Evolutionary conservation across 2,113 vertebrate species (phyloP).

Genomic region (Siniperca knerii): DNA sequence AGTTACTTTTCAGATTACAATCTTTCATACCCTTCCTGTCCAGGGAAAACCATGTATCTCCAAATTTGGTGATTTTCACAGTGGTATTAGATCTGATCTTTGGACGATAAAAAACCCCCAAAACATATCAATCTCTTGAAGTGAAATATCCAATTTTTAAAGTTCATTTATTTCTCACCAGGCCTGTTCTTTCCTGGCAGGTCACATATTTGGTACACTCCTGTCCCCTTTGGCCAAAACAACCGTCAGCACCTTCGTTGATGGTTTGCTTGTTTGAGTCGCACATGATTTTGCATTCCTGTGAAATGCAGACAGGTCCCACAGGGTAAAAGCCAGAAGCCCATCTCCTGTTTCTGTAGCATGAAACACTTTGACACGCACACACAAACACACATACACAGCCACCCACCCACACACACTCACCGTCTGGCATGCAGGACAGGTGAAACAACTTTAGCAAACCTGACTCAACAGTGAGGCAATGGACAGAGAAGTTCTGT

Average conservation of each 20-base stretch:
- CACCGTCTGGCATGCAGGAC: conserved; percentile 55
- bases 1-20: no score
- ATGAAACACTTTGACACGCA: conserved; percentile 36
- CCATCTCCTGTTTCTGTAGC: conserved; percentile 72
- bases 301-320: conserved; percentile 70
- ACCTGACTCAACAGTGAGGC: conserved; percentile 53
- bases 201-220: conserved; percentile 67
- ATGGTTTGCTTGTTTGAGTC: conserved; percentile 65
- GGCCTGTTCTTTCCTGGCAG: conserved; percentile 21
- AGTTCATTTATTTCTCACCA: conserved; percentile 43
- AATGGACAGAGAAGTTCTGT: conserved; percentile 10
- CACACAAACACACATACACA: conserved; percentile 16
- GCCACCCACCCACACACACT: conserved; percentile 2
- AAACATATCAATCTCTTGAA: background rate
- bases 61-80: no score
- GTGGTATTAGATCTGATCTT: background rate
- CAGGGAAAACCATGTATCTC: no score
- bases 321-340: conserved; percentile 66
- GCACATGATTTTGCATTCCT: conserved; percentile 73
- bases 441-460: conserved; percentile 61
- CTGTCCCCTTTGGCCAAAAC: conserved; percentile 76
- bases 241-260: conserved; percentile 56
- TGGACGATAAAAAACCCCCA: background rate
- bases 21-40: no score
- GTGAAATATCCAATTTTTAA: conserved; percentile 48